Percentiles rank a stretch among this genome's conserved stretches.
Evolutionary conservation across 2,888 invertebrate genomes (phyloP).

Genomic region (Lepeophtheirus nordmannii): DNA sequence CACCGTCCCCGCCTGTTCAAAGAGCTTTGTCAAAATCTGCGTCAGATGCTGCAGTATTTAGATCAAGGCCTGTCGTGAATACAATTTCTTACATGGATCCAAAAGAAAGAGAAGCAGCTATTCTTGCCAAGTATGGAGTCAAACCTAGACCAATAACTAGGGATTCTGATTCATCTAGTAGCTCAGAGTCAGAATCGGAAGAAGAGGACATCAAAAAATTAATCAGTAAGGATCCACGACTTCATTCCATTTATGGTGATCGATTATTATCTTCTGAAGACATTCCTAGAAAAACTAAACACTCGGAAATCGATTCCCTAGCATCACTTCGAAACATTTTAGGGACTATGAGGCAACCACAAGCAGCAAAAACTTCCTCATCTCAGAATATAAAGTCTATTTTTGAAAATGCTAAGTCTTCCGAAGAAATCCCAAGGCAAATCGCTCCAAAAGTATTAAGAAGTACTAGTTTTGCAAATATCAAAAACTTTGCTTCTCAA

Average conservation of each 20-base stretch:
- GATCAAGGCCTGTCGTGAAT: background rate
- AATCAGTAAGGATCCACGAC: conserved; percentile 5
- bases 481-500: background rate
- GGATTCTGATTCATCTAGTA: background rate
- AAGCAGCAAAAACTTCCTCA: background rate
- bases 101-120: conserved; percentile 18
- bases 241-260: conserved; percentile 9
- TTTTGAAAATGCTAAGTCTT: background rate
- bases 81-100: background rate
- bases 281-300: background rate
- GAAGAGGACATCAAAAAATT: conserved; percentile 11
- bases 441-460: background rate
- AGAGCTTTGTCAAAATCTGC: background rate
- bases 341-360: conserved; percentile 4
- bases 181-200: background rate
- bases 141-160: conserved; percentile 11
- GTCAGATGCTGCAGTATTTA: background rate
- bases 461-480: conserved; percentile 9
- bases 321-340: background rate
- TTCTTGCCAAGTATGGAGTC: conserved; percentile 12
- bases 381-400: background rate
- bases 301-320: background rate
- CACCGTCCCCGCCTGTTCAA: background rate
- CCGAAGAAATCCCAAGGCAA: background rate
- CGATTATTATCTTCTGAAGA: conserved; percentile 5